These are phyloP conservation scores for Hydropsyche tenuis DNA, from an alignment of 1,140 invertebrate genomes.

Conservation along the genomic window DNA sequence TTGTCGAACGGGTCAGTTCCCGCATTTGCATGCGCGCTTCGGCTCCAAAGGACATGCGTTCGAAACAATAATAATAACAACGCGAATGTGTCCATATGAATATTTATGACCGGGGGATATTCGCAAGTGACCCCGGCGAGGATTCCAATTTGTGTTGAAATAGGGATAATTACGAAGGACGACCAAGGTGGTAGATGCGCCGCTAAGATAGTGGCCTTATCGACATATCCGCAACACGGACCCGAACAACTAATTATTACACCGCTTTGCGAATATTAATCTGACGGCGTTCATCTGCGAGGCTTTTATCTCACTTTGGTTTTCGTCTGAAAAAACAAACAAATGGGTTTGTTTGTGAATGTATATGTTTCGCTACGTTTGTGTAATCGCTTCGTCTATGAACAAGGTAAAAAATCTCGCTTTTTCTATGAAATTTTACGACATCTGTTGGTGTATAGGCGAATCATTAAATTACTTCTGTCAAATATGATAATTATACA, in stretches of 20 bases:
- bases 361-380: no score
- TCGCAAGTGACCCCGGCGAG: constrained; percentile 16
- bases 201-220: constrained; percentile 1
- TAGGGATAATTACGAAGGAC: constrained; percentile 23
- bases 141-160: constrained; percentile 29
- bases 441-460: no score
- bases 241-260: not conserved
- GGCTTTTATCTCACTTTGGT: not conserved
- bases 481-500: no score
- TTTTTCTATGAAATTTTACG: no score
- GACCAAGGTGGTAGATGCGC: not conserved
- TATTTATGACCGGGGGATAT: constrained; percentile 31
- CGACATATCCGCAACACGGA: constrained; percentile 8
- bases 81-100: constrained; percentile 17
- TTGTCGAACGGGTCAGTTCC: no score
- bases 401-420: no score
- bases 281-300: not conserved
- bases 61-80: constrained; percentile 22
- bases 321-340: no score
- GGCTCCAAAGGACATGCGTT: not conserved
- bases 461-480: no score
- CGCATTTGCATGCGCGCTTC: constrained; percentile 2
- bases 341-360: no score
- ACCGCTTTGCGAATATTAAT: constrained; percentile 6
- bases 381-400: no score